A percentile compares a stretch with the other conserved stretches of the same genome.
Evolutionary conservation across 2,797 vertebrate genomes (phyloP).

Genomic region (Phyllotis vaccarum): DNA sequence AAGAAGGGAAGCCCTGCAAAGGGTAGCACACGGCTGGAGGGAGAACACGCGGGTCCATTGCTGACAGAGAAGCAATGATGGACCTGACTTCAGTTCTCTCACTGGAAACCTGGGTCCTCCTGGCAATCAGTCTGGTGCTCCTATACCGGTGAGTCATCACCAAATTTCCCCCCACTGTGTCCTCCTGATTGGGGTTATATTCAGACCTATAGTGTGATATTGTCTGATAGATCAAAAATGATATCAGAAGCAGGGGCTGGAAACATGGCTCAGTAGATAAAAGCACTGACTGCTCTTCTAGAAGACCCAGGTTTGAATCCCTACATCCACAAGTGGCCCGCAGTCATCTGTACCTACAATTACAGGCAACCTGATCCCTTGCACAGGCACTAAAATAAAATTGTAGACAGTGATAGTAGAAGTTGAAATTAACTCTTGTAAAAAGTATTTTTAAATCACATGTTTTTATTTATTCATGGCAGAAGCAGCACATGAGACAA

Average conservation of each 20-base stretch:
- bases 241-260: background rate
- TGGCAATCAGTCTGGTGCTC: background rate
- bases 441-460: background rate
- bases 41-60: background rate
- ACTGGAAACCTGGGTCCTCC: background rate
- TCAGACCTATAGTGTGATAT: background rate
- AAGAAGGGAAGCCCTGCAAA: background rate
- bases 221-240: too few species aligned
- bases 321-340: rapidly evolving
- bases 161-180: too few species aligned
- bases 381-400: background rate
- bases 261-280: background rate
- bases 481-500: background rate
- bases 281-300: background rate
- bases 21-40: background rate
- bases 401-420: background rate
- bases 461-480: background rate
- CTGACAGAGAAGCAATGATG: background rate
- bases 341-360: too few species aligned
- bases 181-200: background rate
- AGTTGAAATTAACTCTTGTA: background rate
- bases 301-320: background rate
- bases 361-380: rapidly evolving
- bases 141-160: background rate
- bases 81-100: background rate